Base-by-base conservation (phyloP, 1,140 invertebrate species). In the Drosophila parvula region DNA sequence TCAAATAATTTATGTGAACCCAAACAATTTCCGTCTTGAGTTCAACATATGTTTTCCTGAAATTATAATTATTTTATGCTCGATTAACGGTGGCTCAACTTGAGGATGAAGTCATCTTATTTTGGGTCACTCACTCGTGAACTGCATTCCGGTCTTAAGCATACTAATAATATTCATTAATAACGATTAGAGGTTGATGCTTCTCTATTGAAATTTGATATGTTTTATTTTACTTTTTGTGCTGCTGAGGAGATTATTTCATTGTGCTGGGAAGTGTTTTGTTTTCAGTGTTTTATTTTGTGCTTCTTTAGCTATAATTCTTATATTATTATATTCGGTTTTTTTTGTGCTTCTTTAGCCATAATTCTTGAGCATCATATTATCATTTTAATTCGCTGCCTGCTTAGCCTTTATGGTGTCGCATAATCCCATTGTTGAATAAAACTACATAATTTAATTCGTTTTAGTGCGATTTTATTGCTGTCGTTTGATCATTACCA, bases 381-480 rank as follows among this genome's bases (percentile, higher is more conserved):
- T 61, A 64, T 61, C 14, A 32, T 61, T 64, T 34, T 64, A 12
- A 44, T 28, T 27, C 8, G 36, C 30, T 36, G 28, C 12, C 34
- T 36, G 62, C 32, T 18, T 11, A 45, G 34, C 18, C 18, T 27
- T 55, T 55, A 38, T 55, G 51, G 51, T 38, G 34, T 55, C 51
- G 12, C 51, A 38, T 38, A 55, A 27, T 27, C 12, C 32, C 51
- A 53, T 53, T 27, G 32, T 22, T 38, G 32, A 62, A 65, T n/a
- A 65, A 65, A 65, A 65, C 62, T 45, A 22, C 51, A 65, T 36
- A 22, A 36, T 65, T 62, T 45, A 62, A 62, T 28, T 53, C 18
- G 18, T 56, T 57, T 78, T 36, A 36, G 14, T 70, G 43, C 61
- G 53, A 30, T 62, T 62, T 73, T 62, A 77, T 76, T 45, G 41